Evolutionary conservation across 2,888 invertebrate species (phyloP), one percentile per base, ranked within the genome.

Genomic region (Gnatocerus cornutus): DNA sequence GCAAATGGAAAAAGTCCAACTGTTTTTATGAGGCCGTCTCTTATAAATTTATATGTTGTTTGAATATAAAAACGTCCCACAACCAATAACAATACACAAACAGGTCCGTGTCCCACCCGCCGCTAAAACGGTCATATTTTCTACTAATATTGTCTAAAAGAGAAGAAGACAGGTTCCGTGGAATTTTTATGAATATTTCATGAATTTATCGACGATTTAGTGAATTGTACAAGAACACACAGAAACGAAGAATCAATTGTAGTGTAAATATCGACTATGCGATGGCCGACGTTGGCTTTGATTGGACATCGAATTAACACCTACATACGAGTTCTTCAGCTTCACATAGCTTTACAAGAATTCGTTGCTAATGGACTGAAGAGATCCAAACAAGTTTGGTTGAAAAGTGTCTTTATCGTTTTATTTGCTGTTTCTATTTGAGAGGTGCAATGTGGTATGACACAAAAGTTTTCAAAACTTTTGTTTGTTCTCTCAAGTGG

Each of bases 181-280:
- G 39, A 56, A 65, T 65, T 65, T 65, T 65, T 56, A 65, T 65
- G 65, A 65, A 65, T 65, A 55, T 65, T 65, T 65, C 56, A 65
- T 56, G 46, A 65, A 56, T 53, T 16, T 46, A 46, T 65, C 43
- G 27, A 45, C 43, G 58, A 12, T 58, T 58, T 58, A 9, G 53
- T 53, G 37, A 53, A 53, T 53, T 53, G 53, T 53, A 13, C 29
- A 16, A 53, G 12, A 52, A 46, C 43, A 10, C 45, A 63, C 13
- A 13, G 14, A 52, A 39, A 41, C 2, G 39, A 21, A 10, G 50
- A 64, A 65, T 43, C 46, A 48, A 61, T 61, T 46, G 61, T 12
- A 37, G 61, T 61, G 61, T 61, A 29, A 61, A 61, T 48, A 61
- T 46, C 16, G 46, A 9, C n/a, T 27, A 16, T 12, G 58, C 10